Base-by-base conservation (phyloP, 1,140 invertebrate genomes). In the Lepidurus packardi region DNA sequence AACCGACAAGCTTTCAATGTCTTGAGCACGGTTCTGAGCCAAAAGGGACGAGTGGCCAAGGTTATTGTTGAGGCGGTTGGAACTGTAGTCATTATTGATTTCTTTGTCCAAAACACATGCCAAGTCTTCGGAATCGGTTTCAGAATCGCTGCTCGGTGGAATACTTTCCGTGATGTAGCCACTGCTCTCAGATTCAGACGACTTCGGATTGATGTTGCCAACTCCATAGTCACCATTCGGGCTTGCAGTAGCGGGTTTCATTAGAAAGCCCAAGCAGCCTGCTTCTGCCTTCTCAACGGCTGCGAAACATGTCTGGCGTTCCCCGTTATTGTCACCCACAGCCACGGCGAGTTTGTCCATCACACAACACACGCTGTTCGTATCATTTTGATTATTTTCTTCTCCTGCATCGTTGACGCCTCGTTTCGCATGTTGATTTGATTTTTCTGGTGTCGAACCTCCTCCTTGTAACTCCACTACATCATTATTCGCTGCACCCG, bases 81-180 rank as follows among this genome's bases (percentile, higher is more conserved):
- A 65, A 9, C 53, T 7, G 6, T 65, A 21, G 16, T 65, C 53
- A 11, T 21, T 9, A 65, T 65, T 65, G 53, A 16, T 7, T 7
- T 16, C 13, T 9, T 65, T 65, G 53, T 65, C 53, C 53, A 65
- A 65, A 7, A 16, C 53, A 65, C 53, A 65, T 6, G 53, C 13
- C 13, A 65, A 65, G 21, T 65, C 53, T 65, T 65, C 53, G 16
- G 53, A 65, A 65, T 65, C 53, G 53, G 13, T n/a, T 13, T 65
- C 53, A n/a, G 53, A 65, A 65, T 65, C 53, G 53, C 53, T 65
- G 10, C n/a, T 65, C 16, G 53, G 53, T 21, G 53, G 53, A 65
- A 65, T 65, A 65, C 53, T 65, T 65, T 65, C 53, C 53, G 53
- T 65, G 4, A n/a, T 65, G 10, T 65, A 65, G 6, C 53, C 53